phyloP scores from a whole-genome alignment of 2,888 invertebrate species.

The Dolichomitus sp. region DNA sequence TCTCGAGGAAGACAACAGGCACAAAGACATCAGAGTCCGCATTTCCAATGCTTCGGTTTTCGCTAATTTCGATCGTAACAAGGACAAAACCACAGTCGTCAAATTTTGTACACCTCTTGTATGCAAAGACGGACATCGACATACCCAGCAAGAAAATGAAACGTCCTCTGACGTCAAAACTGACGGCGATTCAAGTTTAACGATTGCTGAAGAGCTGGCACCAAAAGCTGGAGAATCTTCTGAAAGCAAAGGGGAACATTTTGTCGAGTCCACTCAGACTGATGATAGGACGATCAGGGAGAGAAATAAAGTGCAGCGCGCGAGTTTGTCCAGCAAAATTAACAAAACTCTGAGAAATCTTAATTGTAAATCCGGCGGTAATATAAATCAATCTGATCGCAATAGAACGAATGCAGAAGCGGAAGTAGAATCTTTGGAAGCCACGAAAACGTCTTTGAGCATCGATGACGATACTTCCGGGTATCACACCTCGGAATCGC shows the following conservation, averaged over 20 bases:
- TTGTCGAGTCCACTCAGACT: background rate
- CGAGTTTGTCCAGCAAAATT: slow-evolving; percentile 25
- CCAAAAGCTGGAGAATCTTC: background rate
- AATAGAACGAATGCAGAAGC: background rate
- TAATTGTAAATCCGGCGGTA: background rate
- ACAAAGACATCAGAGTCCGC: slow-evolving; percentile 62
- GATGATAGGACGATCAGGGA: background rate
- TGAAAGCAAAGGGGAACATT: background rate
- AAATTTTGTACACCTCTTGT: slow-evolving; percentile 55
- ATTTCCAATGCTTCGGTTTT: slow-evolving; percentile 54
- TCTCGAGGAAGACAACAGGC: slow-evolving; percentile 58
- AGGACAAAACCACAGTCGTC: slow-evolving; percentile 29
- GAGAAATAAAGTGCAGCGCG: slow-evolving; percentile 4
- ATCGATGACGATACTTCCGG: slow-evolving; percentile 27
- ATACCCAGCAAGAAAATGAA: background rate
- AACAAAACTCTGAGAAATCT: background rate
- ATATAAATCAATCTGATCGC: background rate
- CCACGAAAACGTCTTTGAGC: background rate
- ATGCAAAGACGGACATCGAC: slow-evolving; percentile 6
- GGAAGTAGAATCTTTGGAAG: background rate
- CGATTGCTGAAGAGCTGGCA: background rate
- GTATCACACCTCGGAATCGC: slow-evolving; percentile 26
- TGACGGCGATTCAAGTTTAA: background rate
- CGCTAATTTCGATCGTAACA: slow-evolving; percentile 1
- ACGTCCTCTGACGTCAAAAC: background rate